phyloP scores from a whole-genome alignment of 2,797 vertebrate genomes.

The Bradypodion pumilum region DNA sequence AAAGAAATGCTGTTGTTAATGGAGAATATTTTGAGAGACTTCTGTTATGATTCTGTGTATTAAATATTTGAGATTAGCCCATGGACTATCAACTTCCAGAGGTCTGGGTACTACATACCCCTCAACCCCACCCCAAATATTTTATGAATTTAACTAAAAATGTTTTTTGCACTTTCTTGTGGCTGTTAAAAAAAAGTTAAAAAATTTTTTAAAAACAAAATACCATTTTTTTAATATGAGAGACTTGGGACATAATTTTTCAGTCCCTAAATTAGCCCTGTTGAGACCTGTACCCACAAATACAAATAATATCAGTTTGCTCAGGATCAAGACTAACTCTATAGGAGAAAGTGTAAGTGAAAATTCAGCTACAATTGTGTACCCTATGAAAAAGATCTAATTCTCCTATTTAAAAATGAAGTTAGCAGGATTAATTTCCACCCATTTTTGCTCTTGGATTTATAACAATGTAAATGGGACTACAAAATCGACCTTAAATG shows the following conservation, averaged over 20 bases:
- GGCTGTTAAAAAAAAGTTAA: too few species aligned
- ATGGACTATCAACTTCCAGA: too few species aligned
- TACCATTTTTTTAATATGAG: too few species aligned
- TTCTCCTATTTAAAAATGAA: conserved; percentile 30
- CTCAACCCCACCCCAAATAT: too few species aligned
- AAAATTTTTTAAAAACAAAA: too few species aligned
- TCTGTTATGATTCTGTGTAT: too few species aligned
- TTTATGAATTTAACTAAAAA: too few species aligned
- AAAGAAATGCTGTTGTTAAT: background rate
- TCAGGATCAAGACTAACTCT: conserved; percentile 12
- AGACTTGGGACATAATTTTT: too few species aligned
- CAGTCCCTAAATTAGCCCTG: background rate
- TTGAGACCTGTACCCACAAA: background rate
- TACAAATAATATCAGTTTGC: background rate
- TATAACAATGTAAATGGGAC: conserved; percentile 1
- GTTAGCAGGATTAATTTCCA: conserved; percentile 5
- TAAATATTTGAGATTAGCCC: background rate
- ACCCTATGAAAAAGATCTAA: conserved; percentile 37
- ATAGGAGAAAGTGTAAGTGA: too few species aligned
- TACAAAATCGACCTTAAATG: conserved; percentile 1
- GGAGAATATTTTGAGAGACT: background rate
- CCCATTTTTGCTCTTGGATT: background rate
- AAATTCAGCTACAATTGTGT: conserved; percentile 9
- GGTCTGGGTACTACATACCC: too few species aligned
- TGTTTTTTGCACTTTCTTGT: too few species aligned